phyloP scores from a whole-genome alignment of 2,888 invertebrate species.

The Bedellia somnulentella region DNA sequence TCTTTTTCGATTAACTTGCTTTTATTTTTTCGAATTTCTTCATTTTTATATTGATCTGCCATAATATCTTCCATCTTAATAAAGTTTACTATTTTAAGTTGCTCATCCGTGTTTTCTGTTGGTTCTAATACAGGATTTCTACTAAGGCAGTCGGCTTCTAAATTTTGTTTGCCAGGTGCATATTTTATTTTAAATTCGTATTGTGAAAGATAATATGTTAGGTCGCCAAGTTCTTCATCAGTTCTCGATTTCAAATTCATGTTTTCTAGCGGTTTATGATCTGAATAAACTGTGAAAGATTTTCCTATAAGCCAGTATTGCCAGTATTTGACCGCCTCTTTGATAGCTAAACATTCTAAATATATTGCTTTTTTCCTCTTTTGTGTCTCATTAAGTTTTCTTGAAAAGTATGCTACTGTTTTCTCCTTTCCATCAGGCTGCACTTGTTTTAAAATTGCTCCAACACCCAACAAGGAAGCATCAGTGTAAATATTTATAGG shows the following conservation, averaged over 20 bases:
- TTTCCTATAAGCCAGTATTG: constrained; percentile 11
- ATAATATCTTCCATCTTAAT: constrained; percentile 6
- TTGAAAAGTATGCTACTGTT: too few relatives aligned
- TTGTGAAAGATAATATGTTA: constrained; percentile 5
- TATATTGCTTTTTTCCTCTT: constrained; percentile 10
- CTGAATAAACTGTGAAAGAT: constrained; percentile 12
- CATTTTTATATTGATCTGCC: constrained; percentile 4
- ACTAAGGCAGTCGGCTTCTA: constrained; percentile 4
- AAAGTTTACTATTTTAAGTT: constrained; percentile 5
- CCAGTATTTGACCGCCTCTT: too few relatives aligned
- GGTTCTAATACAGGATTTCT: constrained; percentile 3
- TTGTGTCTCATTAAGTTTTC: constrained; percentile 9
- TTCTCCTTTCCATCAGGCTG: too few relatives aligned
- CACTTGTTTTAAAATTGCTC: not conserved
- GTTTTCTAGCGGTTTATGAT: constrained; percentile 11
- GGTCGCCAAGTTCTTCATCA: constrained; percentile 4
- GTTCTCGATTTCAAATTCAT: constrained; percentile 5
- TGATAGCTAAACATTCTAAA: too few relatives aligned
- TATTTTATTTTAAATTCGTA: constrained; percentile 4
- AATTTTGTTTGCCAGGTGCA: constrained; percentile 3
- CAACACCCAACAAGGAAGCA: not conserved
- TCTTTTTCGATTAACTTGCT: constrained; percentile 2
- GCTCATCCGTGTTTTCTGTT: constrained; percentile 2
- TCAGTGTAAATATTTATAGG: not conserved
- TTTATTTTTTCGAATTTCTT: constrained; percentile 5